phyloP scores from a whole-genome alignment of 2,888 invertebrate species.

The Lamellibrachia satsuma region DNA sequence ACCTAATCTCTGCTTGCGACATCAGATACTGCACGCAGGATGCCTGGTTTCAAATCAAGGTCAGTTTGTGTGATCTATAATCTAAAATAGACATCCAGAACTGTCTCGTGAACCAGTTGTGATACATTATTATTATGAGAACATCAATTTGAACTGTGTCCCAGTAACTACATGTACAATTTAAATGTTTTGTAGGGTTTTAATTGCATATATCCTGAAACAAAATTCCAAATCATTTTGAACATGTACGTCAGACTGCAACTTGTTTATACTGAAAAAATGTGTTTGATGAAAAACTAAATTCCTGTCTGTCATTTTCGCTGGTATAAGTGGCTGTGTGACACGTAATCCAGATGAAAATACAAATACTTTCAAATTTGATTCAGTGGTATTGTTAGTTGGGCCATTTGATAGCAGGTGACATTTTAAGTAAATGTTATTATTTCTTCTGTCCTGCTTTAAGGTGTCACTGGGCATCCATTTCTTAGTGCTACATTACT shows the following conservation, averaged over 20 bases:
- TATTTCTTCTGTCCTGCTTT: too few species aligned
- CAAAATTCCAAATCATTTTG: background rate
- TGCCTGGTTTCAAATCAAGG: conserved; percentile 90
- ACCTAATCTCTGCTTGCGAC: conserved; percentile 88
- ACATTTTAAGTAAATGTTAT: too few species aligned
- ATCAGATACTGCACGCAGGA: conserved; percentile 90
- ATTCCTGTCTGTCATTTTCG: background rate
- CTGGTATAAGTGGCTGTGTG: background rate
- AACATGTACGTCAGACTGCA: background rate
- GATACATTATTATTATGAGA: conserved; percentile 21
- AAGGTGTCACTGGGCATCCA: too few species aligned
- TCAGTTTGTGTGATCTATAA: conserved; percentile 36
- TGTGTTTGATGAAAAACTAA: background rate
- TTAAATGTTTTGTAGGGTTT: background rate
- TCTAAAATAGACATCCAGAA: background rate
- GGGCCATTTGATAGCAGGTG: too few species aligned
- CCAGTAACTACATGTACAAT: background rate
- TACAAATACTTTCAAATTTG: too few species aligned
- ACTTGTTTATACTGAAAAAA: background rate
- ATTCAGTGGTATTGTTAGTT: too few species aligned
- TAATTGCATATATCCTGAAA: background rate
- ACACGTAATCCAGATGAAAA: background rate
- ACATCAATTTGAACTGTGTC: background rate
- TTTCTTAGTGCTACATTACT: too few species aligned
- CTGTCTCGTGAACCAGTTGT: background rate